A percentile compares a stretch with the other conserved stretches of the same genome.
phyloP scores from a whole-genome alignment of 2,888 invertebrate species.

The Pristionchus maxplancki region DNA sequence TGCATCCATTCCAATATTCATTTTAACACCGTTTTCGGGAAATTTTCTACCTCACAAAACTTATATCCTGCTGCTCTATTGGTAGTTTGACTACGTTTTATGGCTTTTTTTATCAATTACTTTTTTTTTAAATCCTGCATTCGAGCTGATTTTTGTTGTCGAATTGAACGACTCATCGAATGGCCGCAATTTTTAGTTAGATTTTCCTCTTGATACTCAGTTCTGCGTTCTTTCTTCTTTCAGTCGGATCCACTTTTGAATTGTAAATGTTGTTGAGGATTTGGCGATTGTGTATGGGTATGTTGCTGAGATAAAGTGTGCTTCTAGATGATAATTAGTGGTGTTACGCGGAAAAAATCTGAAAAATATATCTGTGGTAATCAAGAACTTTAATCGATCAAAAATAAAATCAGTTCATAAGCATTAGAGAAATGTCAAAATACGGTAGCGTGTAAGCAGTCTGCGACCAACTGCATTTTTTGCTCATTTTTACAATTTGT shows the following conservation, averaged over 20 bases:
- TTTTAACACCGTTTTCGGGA: not conserved
- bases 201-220: not conserved
- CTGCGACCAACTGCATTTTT: not conserved
- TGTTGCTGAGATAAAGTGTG: not conserved
- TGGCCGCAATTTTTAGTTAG: not conserved
- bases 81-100: no score
- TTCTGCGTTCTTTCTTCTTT: not conserved
- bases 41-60: not conserved
- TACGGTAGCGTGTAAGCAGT: not conserved
- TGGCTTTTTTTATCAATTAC: no score
- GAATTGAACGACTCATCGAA: conserved; percentile 15
- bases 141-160: conserved; percentile 17
- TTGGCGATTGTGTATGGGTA: conserved; percentile 8
- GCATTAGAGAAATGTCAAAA: not conserved
- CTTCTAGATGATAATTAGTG: no score
- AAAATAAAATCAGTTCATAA: not conserved
- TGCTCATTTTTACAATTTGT: not conserved
- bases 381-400: no score
- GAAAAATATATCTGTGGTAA: no score
- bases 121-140: not conserved
- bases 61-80: no score
- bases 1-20: not conserved
- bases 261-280: not conserved
- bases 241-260: not conserved
- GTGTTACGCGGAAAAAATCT: no score